These are phyloP conservation scores for Meliscaeva auricollis DNA, from an alignment of 2,888 invertebrate genomes.

Conservation along the genomic window DNA sequence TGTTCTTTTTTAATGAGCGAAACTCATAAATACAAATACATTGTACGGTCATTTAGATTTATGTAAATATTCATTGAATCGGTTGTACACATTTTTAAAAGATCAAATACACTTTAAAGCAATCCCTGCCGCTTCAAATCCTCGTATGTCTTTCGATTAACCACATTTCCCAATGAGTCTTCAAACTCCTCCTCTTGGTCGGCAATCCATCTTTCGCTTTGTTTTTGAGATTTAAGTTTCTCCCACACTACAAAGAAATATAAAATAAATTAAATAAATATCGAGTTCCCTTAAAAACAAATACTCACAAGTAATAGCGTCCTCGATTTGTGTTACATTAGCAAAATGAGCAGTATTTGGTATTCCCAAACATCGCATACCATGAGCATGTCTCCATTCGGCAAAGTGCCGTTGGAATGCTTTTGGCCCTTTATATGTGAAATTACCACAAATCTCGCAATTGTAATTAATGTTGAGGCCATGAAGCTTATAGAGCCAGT, in stretches of 20 bases:
- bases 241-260: slow-evolving; percentile 93
- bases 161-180: slow-evolving; percentile 99
- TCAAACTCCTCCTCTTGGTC: slow-evolving; percentile 99
- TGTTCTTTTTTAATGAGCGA: too few relatives aligned
- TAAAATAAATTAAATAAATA: neutral
- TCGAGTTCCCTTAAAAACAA: neutral
- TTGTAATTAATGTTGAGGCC: slow-evolving; percentile 99
- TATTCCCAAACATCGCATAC: slow-evolving; percentile 99
- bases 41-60: too few relatives aligned
- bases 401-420: slow-evolving; percentile 99
- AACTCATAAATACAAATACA: too few relatives aligned
- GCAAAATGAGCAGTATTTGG: slow-evolving; percentile 99
- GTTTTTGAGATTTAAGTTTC: slow-evolving; percentile 97
- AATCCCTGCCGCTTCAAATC: slow-evolving; percentile 99
- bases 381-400: slow-evolving; percentile 94
- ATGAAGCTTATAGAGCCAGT: slow-evolving; percentile 99
- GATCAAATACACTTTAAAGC: slow-evolving; percentile 86
- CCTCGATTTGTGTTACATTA: slow-evolving; percentile 99
- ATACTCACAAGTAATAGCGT: slow-evolving; percentile 93
- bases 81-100: too few relatives aligned
- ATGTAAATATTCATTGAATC: too few relatives aligned
- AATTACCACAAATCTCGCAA: slow-evolving; percentile 99
- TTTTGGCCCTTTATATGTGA: slow-evolving; percentile 99
- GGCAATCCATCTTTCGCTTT: slow-evolving; percentile 97
- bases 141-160: slow-evolving; percentile 98